Base-by-base conservation (phyloP, 2,888 invertebrate species). In the Drosophila ustulata region DNA sequence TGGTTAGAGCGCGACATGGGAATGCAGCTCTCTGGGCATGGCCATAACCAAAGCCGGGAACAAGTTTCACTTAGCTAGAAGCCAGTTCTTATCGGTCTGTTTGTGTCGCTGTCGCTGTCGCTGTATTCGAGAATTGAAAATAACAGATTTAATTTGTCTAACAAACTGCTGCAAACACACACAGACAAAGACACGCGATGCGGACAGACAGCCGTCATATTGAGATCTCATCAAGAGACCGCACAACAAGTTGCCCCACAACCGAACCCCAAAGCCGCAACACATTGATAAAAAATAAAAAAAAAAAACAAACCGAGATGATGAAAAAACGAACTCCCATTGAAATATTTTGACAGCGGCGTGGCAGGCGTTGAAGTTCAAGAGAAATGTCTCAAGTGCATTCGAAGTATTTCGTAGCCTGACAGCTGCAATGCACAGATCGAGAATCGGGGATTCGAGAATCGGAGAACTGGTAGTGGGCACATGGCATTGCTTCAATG, bases 351-450 rank as follows among this genome's bases (percentile, higher is more conserved):
- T 85, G 85, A 85, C 85, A 88, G 85, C 84, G 73, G 71, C 59
- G 66, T 85, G 85, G 85, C 85, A 89, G 85, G 89, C 85, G 85
- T 88, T 85, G 89, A 85, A 80, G 87, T 85, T 85, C 88, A 75
- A 87, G 89, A 87, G 85, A 85, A 89, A 87, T 89, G 85, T 85
- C 85, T 85, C 89, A 89, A 85, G 85, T 85, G 85, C 85, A 86
- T 83, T 86, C 81, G 87, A 72, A 82, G 82, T 82, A 82, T 86
- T 86, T 66, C 68, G 71, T 71, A 59, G 71, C 58, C 71, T 56
- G 82, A 88, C 82, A 88, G 88, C 82, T 82, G 82, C 59, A 71
- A 70, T 79, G 34, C 73, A 41, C 58, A n/a, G 57, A 37, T 26
- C 26, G n/a, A n/a, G 30, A 11, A 25, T 6, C 26, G 23, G 9